Base-by-base conservation (phyloP, 2,113 vertebrate genomes). In the Colossoma macropomum region DNA sequence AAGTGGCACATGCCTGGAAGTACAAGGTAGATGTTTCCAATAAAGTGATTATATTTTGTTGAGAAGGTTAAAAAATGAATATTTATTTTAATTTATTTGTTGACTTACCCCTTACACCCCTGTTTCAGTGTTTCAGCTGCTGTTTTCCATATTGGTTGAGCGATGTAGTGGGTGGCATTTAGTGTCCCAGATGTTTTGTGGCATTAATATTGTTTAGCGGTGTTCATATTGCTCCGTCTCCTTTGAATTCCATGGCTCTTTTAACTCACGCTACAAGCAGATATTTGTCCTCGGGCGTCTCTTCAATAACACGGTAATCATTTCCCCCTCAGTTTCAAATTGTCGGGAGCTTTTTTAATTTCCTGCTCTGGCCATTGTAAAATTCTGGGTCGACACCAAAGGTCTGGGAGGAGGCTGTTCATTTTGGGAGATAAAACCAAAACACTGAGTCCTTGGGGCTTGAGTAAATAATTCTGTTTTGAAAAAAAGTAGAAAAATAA, bases 251-350 rank as follows among this genome's bases (percentile, higher is more conserved):
- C 15, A 17, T 17, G 27, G 7, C 63, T 73, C 56, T 48, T 41
- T 13, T n/a, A 16, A 45, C 50, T 54, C 17, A n/a, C 62, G 60
- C n/a, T n/a, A n/a, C 21, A 65, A 50, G 59, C 80, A 62, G 59
- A 75, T 75, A 34, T 73, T 17, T 54, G 32, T 8, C 63, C 54
- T 48, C 38, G 1, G 60, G 15, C 19, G 45, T 60, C 34, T 79
- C 80, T 74, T 81, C 72, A 82, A 82, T 82, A 82, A 82, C 52
- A 66, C 80, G 50, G 41, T 38, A 38, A 56, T 75, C 59, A 54
- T 34, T 65, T 75, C 25, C 54, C 63, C 19, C 72, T 30, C 30
- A 32, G 50, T 48, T 66, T 75, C 21, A 32, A 66, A 66, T 66
- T 52, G 75, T 82, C 72, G 25, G 72, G 45, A 65, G 32, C 41